These are phyloP conservation scores for Ctenodactylus gundi DNA, from an alignment of 2,113 vertebrate genomes.

Conservation along the genomic window DNA sequence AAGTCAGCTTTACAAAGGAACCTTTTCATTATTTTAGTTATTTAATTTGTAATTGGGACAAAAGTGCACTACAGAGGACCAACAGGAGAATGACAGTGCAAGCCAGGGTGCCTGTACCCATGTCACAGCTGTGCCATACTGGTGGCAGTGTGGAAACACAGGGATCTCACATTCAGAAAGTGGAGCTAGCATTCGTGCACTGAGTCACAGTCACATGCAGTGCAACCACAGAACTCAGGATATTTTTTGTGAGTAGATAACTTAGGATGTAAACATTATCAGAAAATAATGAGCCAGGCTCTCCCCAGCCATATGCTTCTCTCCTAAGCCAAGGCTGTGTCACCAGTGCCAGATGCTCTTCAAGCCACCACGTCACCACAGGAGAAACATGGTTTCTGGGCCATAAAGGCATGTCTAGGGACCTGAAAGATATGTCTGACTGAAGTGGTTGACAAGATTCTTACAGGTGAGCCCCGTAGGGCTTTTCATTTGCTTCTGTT, in stretches of 20 bases:
- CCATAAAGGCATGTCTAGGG: fast-evolving
- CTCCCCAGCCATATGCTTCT: not conserved
- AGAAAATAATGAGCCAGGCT: slow-evolving; percentile 22
- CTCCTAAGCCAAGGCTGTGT: not conserved
- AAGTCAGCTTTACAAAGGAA: too few relatives aligned
- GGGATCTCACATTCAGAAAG: too few relatives aligned
- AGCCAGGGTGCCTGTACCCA: not conserved
- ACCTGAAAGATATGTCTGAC: not conserved
- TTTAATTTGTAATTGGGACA: not conserved
- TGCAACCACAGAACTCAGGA: not conserved
- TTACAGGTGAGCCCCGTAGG: fast-evolving
- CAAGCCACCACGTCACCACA: not conserved
- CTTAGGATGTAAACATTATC: not conserved
- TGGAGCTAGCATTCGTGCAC: fast-evolving
- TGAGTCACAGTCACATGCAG: too few relatives aligned
- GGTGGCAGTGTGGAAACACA: not conserved
- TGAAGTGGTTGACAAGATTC: not conserved
- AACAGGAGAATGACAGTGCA: not conserved
- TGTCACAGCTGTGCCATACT: fast-evolving
- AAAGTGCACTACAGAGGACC: not conserved
- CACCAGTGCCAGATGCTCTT: not conserved
- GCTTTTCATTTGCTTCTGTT: not conserved
- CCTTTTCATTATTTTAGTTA: not conserved
- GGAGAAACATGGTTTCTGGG: not conserved
- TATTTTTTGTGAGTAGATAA: not conserved